Evolutionary conservation across 2,888 invertebrate genomes (phyloP).

Genomic region (Rhodophaea formosa): DNA sequence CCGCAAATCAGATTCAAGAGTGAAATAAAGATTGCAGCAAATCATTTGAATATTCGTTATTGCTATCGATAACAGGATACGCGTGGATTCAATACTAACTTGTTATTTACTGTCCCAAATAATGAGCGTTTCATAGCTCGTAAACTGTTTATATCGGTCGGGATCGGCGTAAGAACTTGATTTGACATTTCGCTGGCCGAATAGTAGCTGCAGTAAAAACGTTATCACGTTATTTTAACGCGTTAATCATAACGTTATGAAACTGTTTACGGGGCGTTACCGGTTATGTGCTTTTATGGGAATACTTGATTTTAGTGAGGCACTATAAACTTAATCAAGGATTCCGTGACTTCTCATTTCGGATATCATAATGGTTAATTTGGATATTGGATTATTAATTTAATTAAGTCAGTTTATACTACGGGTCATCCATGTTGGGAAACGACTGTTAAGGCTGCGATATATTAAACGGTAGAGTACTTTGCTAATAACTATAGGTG

Average conservation of each 20-base stretch:
- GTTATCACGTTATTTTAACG: constrained; percentile 23
- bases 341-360: neutral
- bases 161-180: constrained; percentile 49
- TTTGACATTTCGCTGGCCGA: constrained; percentile 47
- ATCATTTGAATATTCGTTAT: neutral
- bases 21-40: too few relatives aligned
- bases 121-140: constrained; percentile 52
- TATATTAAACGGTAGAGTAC: too few relatives aligned
- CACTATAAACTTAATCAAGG: neutral
- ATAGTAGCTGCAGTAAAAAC: constrained; percentile 36
- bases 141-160: constrained; percentile 45
- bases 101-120: constrained; percentile 47
- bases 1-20: too few relatives aligned
- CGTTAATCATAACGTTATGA: constrained; percentile 11
- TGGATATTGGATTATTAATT: too few relatives aligned
- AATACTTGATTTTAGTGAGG: neutral
- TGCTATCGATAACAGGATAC: constrained; percentile 17
- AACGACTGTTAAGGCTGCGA: too few relatives aligned
- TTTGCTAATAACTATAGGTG: too few relatives aligned
- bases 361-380: too few relatives aligned
- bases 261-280: neutral
- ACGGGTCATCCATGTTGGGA: too few relatives aligned
- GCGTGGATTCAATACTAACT: constrained; percentile 36
- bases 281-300: neutral
- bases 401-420: too few relatives aligned